Evolutionary conservation across 2,113 vertebrate species (phyloP), one percentile per base, ranked within the genome.

Genomic region (Hyaena hyaena): DNA sequence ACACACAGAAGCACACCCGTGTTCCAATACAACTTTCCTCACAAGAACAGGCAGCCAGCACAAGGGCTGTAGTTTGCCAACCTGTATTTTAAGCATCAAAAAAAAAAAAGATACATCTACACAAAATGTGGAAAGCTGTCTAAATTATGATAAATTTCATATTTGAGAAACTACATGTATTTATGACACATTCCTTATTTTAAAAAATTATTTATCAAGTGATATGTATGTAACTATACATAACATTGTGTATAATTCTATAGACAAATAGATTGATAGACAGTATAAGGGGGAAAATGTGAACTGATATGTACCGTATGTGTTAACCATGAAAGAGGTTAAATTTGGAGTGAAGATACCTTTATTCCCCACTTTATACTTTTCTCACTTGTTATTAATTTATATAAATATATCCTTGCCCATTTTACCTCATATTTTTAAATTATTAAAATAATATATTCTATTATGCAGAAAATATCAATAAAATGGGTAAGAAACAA

Each of bases 331-430:
- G 21, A 26, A 76, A 35, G 68, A 92, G 26, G 66, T 58, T 58
- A 90, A 48, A 69, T 94, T 15, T 92, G 26, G 19, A 92, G 31
- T 28, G 39, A 79, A 48, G 76, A 74, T 66, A 69, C 82, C 85
- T 90, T 87, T 66, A 74, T 86, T 85, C 74, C 39, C 87, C 65
- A 81, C 35, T 90, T 90, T 80, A 53, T 31, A 71, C 43, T 86
- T 45, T 86, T 58, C 66, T 87, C 55, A 31, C 23, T 69, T 68
- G 24, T 84, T 85, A 71, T n/a, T 39, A 87, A 24, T 81, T 55
- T 65, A 74, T 58, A 45, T 81, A 73, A 65, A 94, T 58, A 82
- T 68, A 74, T 21, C 45, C 88, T 76, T 87, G 39, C 31, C 58
- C 26, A 50, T 48, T 48, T 85, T 23, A 65, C 33, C 85, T 71